Evolutionary conservation across 2,888 invertebrate species (phyloP).

Genomic region (Salticus scenicus): DNA sequence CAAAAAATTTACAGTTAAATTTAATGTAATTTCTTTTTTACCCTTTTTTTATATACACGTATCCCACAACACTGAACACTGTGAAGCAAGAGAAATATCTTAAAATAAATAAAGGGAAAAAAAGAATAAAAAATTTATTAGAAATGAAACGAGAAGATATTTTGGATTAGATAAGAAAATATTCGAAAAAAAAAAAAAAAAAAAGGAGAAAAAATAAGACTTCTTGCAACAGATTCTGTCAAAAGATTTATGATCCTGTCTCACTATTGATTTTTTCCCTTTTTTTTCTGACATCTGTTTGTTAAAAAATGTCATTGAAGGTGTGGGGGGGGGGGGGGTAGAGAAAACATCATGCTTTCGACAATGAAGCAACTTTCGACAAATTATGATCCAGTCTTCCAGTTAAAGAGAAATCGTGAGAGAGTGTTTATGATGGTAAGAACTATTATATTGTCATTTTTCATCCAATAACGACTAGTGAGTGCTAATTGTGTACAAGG

Average conservation of each 20-base stretch:
- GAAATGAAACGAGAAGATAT: slow-evolving; percentile 60
- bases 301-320: slow-evolving; percentile 19
- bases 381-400: not conserved
- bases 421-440: not conserved
- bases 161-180: slow-evolving; percentile 58
- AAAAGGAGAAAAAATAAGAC: slow-evolving; percentile 14
- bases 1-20: too few species aligned
- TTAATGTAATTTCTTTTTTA: too few species aligned
- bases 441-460: not conserved
- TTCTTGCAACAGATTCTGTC: slow-evolving; percentile 46
- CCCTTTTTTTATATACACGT: too few species aligned
- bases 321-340: slow-evolving; percentile 52
- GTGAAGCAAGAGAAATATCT: too few species aligned
- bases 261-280: slow-evolving; percentile 48
- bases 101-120: slow-evolving; percentile 28
- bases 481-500: not conserved
- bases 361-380: not conserved
- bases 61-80: too few species aligned
- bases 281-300: slow-evolving; percentile 40
- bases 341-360: not conserved
- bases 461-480: not conserved
- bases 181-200: slow-evolving; percentile 28
- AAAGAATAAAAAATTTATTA: slow-evolving; percentile 59
- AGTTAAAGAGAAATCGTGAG: not conserved
- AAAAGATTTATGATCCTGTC: slow-evolving; percentile 55